Percentiles rank a stretch among this genome's conserved stretches.
Conservation (phyloP, 2,888 invertebrate genomes). For the Meteorus colon region DNA sequence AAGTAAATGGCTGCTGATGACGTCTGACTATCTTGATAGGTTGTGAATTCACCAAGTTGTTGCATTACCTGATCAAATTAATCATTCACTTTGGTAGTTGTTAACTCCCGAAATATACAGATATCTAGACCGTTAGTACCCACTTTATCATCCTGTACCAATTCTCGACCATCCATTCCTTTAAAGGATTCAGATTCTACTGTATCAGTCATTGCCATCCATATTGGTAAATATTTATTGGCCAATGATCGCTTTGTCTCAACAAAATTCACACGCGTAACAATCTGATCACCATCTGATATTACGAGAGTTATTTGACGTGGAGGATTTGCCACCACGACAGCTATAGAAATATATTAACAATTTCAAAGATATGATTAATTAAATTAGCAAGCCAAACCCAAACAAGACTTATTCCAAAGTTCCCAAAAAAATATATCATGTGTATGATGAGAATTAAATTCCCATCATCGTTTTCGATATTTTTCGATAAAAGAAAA, state of each 20-base stretch:
- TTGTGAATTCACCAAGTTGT: background rate
- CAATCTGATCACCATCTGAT: no score
- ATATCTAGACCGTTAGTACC: background rate
- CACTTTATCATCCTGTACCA: background rate
- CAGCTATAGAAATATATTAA: no score
- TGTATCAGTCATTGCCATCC: background rate
- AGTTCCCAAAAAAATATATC: no score
- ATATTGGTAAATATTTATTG: background rate
- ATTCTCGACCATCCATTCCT: background rate
- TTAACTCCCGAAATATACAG: background rate
- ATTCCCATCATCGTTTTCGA: no score
- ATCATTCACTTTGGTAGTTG: background rate
- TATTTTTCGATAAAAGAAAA: no score
- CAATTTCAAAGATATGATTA: no score
- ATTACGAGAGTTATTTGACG: no score
- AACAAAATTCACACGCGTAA: background rate
- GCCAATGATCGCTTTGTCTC: background rate
- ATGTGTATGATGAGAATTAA: no score
- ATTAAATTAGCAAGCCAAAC: no score
- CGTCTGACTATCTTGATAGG: background rate
- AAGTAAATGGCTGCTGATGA: background rate
- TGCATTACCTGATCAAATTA: background rate
- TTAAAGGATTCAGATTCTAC: background rate
- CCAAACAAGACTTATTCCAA: no score
- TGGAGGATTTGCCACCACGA: no score